Base-by-base conservation (phyloP, 2,888 invertebrate genomes). In the Tineola bisselliella region DNA sequence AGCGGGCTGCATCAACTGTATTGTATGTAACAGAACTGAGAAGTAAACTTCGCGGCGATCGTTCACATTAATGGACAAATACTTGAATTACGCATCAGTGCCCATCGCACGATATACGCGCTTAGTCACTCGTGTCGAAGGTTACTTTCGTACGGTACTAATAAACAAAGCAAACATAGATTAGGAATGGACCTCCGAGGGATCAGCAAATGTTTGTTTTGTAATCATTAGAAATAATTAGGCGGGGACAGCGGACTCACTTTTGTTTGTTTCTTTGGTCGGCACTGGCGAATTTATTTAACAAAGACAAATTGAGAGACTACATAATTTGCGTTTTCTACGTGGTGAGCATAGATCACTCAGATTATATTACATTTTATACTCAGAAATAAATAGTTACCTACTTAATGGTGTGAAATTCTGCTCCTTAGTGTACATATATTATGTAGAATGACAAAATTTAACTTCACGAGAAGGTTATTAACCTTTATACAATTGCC, bases 1-100 rank as follows among this genome's bases (percentile, higher is more conserved):
- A 76, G 70, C 68, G 78, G 70, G 68, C 70, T 72, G 71, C 73
- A 73, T 68, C 70, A 72, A 84, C 82, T 84, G 81, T 8, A 44
- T 61, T 15, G 44, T 44, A 8, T 25, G 10, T 18, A 25, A 25
- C 33, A 13, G 6, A 33, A 19, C 56, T 56, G 25, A 25, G 25
- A 56, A 56, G 56, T 25, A 19, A 59, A 19, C 17, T 44, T 12
- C 44, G 31, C 10, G 31, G 10, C 18, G 18, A n/a, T 13, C 18
- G 38, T 1, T 38, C 31, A 15, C 19, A 33, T 31, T 48, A 48
- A 10, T 48, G 5, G 15, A 8, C 10, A 15, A 31, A 33, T 17
- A 33, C 58, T 30, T 58, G 30, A 58, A 33, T 58, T 58, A 18
- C 54, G 54, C 54, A 18, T 54, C 25, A 12, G n/a, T 44, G 10